These are phyloP conservation scores for Drosophila truncata DNA, from an alignment of 1,140 invertebrate genomes.

Conservation along the genomic window DNA sequence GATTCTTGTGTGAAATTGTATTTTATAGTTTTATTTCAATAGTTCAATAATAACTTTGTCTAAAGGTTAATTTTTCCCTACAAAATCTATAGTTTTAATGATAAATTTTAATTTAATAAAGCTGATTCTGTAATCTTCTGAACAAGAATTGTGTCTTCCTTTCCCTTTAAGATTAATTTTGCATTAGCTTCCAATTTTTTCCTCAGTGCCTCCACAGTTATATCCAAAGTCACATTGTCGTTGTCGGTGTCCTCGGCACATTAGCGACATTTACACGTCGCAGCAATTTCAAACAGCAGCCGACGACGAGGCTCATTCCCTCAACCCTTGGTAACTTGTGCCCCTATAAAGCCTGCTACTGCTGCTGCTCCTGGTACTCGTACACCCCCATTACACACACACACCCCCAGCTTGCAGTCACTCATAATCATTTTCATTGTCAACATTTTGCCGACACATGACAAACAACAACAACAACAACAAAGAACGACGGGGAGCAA, in stretches of 20 bases:
- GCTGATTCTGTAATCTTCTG: neutral
- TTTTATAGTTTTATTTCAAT: too few species aligned
- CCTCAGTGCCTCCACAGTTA: constrained; percentile 8
- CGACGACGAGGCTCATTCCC: constrained; percentile 59
- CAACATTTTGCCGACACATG: constrained; percentile 78
- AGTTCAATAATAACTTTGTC: too few species aligned
- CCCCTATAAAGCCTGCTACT: constrained; percentile 9
- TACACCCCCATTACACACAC: neutral
- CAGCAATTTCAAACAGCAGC: constrained; percentile 82
- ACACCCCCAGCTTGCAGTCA: constrained; percentile 56
- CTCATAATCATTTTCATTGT: constrained; percentile 83
- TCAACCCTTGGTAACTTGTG: neutral
- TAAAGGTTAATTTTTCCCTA: too few species aligned
- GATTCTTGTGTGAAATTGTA: too few species aligned
- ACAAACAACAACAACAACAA: constrained; percentile 49
- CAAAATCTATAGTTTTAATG: too few species aligned
- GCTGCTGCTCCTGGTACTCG: neutral
- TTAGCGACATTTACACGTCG: constrained; percentile 83
- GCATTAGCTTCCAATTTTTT: neutral
- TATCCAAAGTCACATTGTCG: constrained; percentile 29
- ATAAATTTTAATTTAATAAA: too few species aligned
- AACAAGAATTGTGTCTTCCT: too few species aligned
- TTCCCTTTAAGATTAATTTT: neutral
- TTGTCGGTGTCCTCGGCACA: constrained; percentile 58
- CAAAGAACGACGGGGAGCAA: constrained; percentile 29